Conservation (phyloP, 1,140 invertebrate species). For the Drosophila sechellia region DNA sequence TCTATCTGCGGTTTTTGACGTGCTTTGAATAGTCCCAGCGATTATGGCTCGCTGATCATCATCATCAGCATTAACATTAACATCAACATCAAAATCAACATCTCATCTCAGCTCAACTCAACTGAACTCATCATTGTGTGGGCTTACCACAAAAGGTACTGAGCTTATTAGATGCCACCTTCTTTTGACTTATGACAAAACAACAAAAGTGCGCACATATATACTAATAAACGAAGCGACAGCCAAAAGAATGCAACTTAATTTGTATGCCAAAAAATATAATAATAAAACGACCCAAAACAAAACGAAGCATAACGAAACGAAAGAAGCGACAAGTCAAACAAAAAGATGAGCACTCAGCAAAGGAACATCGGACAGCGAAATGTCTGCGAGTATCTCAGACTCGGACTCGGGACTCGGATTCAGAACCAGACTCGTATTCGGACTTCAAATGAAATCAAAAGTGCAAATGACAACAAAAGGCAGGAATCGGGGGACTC, state of each 20-base stretch:
- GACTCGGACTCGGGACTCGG: conserved; percentile 7
- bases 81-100: conserved; percentile 20
- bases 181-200: conserved; percentile 32
- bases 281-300: conserved; percentile 36
- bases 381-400: conserved; percentile 52
- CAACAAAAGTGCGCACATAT: conserved; percentile 3
- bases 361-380: conserved; percentile 52
- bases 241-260: conserved; percentile 64
- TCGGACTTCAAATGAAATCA: conserved; percentile 78
- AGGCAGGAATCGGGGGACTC: conserved; percentile 57
- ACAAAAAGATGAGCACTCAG: conserved; percentile 59
- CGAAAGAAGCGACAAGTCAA: conserved; percentile 59
- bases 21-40: conserved; percentile 71
- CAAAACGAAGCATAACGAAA: conserved; percentile 40
- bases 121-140: conserved; percentile 52
- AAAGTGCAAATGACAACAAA: conserved; percentile 81
- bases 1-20: conserved; percentile 75
- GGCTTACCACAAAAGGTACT: conserved; percentile 36
- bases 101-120: no score
- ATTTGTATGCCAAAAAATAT: conserved; percentile 65
- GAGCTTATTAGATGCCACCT: conserved; percentile 49
- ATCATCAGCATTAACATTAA: conserved; percentile 34
- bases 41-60: conserved; percentile 73
- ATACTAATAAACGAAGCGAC: conserved; percentile 25
- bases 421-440: conserved; percentile 10